phyloP scores from a whole-genome alignment of 2,888 invertebrate species.

The Helleia helle region DNA sequence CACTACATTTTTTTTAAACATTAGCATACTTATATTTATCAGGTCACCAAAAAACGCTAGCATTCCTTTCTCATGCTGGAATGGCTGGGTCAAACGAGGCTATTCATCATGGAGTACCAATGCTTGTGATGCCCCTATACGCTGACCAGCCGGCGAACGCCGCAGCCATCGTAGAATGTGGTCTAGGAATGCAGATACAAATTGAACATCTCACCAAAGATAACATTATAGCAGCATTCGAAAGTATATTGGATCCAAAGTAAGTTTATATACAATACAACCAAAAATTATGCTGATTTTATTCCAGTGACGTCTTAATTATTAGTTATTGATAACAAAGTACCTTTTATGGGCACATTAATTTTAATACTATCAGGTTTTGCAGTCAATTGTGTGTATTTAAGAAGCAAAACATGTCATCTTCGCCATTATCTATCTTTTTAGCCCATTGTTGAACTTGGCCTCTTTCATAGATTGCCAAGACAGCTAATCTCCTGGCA shows the following conservation, averaged over 20 bases:
- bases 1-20: constrained; percentile 31
- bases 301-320: too few relatives aligned
- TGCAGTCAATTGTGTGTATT: too few relatives aligned
- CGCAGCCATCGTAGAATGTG: constrained; percentile 67
- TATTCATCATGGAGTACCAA: constrained; percentile 74
- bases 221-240: constrained; percentile 62
- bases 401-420: too few relatives aligned
- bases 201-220: constrained; percentile 66
- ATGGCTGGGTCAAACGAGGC: constrained; percentile 75
- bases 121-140: constrained; percentile 71
- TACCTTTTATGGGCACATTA: too few relatives aligned
- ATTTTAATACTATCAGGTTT: too few relatives aligned
- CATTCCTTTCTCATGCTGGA: constrained; percentile 75
- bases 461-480: too few relatives aligned
- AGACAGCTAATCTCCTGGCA: too few relatives aligned
- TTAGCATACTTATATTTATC: constrained; percentile 23
- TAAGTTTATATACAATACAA: too few relatives aligned
- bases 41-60: constrained; percentile 75
- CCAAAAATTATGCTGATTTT: too few relatives aligned
- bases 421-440: too few relatives aligned
- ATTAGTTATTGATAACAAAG: too few relatives aligned
- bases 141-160: constrained; percentile 77
- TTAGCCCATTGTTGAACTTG: too few relatives aligned
- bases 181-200: constrained; percentile 59
- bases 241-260: constrained; percentile 67